Conservation (phyloP, 2,888 invertebrate species). For the Limenitis camilla region DNA sequence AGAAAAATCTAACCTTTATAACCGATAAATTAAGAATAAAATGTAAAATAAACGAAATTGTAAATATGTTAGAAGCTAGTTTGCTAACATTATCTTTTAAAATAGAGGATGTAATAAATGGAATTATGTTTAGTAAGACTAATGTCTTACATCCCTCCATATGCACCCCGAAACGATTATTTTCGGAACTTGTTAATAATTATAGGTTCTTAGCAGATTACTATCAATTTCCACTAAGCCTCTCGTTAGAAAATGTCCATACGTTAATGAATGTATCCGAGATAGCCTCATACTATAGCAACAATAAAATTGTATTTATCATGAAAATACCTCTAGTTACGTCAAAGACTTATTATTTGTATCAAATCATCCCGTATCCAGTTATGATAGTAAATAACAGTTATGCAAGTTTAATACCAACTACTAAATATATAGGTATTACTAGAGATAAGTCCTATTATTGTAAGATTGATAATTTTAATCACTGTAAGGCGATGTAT, state of each 20-base stretch:
- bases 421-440: too few species aligned
- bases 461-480: too few species aligned
- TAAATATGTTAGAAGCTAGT: slow-evolving; percentile 11
- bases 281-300: not conserved
- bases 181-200: slow-evolving; percentile 12
- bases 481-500: too few species aligned
- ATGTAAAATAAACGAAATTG: not conserved
- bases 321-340: not conserved
- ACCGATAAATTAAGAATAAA: not conserved
- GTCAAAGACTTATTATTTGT: not conserved
- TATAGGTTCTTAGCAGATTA: slow-evolving; percentile 8
- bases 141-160: slow-evolving; percentile 3
- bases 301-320: too few species aligned
- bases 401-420: too few species aligned
- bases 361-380: too few species aligned
- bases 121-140: not conserved
- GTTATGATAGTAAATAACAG: too few species aligned
- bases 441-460: too few species aligned
- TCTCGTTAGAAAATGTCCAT: slow-evolving; percentile 7
- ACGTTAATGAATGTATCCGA: slow-evolving; percentile 10
- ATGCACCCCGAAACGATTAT: slow-evolving; percentile 13
- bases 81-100: slow-evolving; percentile 17
- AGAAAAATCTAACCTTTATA: not conserved
- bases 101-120: not conserved
- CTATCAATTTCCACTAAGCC: slow-evolving; percentile 12